Conservation (phyloP, 2,113 vertebrate species). For the Chionomys nivalis region DNA sequence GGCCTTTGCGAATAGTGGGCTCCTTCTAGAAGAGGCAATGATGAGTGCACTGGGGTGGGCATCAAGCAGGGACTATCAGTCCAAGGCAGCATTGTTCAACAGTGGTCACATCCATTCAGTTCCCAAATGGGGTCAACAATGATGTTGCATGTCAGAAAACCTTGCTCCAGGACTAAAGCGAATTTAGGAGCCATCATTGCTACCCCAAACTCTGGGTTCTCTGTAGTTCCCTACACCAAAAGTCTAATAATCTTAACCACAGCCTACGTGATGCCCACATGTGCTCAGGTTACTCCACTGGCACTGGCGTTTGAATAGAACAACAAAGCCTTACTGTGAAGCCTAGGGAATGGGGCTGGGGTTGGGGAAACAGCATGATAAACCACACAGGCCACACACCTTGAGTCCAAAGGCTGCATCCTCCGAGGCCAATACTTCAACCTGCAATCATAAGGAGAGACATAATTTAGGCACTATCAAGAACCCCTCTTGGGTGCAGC, state of each 20-base stretch:
- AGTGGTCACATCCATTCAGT: background rate
- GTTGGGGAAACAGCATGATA: conserved; percentile 25
- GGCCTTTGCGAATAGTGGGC: background rate
- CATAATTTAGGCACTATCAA: conserved; percentile 73
- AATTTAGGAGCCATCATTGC: conserved; percentile 52
- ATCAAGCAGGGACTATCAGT: background rate
- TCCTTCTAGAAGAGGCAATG: background rate
- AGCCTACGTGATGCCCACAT: conserved; percentile 38
- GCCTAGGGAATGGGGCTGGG: conserved; percentile 4
- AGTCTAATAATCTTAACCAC: background rate
- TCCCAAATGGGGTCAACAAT: background rate
- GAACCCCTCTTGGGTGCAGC: conserved; percentile 51
- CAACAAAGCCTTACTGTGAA: background rate
- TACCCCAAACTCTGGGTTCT: background rate
- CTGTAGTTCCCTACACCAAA: background rate
- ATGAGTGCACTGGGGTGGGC: background rate
- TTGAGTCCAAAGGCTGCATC: conserved; percentile 86
- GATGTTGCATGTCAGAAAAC: conserved; percentile 53
- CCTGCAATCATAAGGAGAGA: conserved; percentile 86
- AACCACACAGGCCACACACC: conserved; percentile 84
- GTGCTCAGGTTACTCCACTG: conserved; percentile 3
- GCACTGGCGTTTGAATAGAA: background rate
- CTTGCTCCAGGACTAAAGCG: background rate
- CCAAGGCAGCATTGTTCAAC: background rate
- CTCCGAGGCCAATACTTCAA: conserved; percentile 85